Conservation (phyloP, 2,888 invertebrate species). For the Oscheius sp. region DNA sequence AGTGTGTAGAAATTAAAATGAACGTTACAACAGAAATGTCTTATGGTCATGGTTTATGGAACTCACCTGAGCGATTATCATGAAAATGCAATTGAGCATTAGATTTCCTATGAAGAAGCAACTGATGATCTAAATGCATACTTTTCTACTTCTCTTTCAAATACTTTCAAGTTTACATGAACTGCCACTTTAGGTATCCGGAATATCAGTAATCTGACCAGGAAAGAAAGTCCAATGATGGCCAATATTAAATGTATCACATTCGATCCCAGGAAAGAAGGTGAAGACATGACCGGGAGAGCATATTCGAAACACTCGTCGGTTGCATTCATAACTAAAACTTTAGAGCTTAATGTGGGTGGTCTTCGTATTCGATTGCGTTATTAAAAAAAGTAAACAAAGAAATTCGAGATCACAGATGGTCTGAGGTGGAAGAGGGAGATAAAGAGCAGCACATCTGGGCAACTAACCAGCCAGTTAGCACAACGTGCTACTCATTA, state of each 20-base stretch:
- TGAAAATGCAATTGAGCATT: background rate
- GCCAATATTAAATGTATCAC: background rate
- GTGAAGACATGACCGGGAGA: background rate
- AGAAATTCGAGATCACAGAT: too few species aligned
- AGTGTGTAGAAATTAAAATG: too few species aligned
- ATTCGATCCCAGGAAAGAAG: background rate
- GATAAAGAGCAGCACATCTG: too few species aligned
- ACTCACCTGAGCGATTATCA: background rate
- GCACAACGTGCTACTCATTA: too few species aligned
- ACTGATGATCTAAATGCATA: background rate
- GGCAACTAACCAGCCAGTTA: too few species aligned
- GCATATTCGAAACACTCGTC: conserved; percentile 9
- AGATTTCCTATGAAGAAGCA: conserved; percentile 8
- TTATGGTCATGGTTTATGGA: background rate
- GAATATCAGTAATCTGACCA: conserved; percentile 1
- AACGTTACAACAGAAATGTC: too few species aligned
- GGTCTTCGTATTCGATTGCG: too few species aligned
- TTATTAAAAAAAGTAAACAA: too few species aligned
- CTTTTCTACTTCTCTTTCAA: background rate
- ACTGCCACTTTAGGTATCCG: conserved; percentile 1
- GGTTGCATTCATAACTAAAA: too few species aligned
- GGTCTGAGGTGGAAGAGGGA: too few species aligned
- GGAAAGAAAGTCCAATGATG: background rate
- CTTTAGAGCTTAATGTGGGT: too few species aligned
- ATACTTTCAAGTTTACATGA: conserved; percentile 3